phyloP scores from a whole-genome alignment of 2,797 vertebrate species.

The Lithobates sylvaticus region DNA sequence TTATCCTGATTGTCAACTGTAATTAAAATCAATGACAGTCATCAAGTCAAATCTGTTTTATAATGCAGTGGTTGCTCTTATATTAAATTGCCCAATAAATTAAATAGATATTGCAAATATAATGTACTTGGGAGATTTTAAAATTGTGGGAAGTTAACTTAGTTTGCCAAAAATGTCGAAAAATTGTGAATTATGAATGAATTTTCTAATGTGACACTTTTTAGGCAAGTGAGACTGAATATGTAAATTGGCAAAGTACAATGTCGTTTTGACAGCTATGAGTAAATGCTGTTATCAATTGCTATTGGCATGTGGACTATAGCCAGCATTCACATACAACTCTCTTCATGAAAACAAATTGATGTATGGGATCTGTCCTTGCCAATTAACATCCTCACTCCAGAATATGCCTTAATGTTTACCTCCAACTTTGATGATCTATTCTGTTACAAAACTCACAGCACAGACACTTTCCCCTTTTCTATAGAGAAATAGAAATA shows the following conservation, averaged over 20 bases:
- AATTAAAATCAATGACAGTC: not conserved
- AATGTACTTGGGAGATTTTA: too few relatives aligned
- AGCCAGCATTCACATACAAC: not conserved
- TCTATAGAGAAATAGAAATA: too few relatives aligned
- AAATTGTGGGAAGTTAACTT: not conserved
- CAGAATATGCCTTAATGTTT: too few relatives aligned
- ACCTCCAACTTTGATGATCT: too few relatives aligned
- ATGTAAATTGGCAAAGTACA: not conserved
- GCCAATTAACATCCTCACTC: too few relatives aligned
- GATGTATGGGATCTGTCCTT: too few relatives aligned
- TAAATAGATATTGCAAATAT: too few relatives aligned
- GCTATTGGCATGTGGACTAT: not conserved
- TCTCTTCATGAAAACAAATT: not conserved
- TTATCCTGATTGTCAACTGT: not conserved
- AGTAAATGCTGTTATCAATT: not conserved
- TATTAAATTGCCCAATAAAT: not conserved
- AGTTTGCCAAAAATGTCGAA: not conserved
- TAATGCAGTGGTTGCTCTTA: not conserved
- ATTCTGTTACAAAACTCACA: too few relatives aligned
- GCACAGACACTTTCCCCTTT: too few relatives aligned
- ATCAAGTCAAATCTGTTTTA: not conserved
- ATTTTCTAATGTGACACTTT: not conserved
- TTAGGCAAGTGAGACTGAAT: not conserved
- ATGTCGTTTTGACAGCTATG: not conserved
- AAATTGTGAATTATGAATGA: not conserved